These are phyloP conservation scores for Caerostris darwini DNA, from an alignment of 1,140 invertebrate species.

Conservation along the genomic window DNA sequence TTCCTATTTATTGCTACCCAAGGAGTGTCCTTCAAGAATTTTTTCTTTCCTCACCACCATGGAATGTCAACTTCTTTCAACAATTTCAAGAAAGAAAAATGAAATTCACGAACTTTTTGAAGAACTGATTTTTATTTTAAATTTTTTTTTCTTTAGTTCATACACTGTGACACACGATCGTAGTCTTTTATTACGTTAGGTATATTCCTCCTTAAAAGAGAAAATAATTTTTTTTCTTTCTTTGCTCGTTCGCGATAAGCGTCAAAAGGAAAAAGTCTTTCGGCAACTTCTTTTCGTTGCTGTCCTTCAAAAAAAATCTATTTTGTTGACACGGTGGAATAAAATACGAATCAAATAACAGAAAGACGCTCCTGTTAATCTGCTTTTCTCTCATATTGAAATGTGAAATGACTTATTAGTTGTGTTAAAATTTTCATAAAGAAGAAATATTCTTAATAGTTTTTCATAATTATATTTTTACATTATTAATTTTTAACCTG, in stretches of 20 bases:
- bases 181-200: background rate
- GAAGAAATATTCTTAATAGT: too few relatives aligned
- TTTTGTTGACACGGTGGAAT: background rate
- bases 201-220: background rate
- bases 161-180: background rate
- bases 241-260: conserved; percentile 11
- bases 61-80: conserved; percentile 25
- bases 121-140: background rate
- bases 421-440: too few relatives aligned
- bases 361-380: too few relatives aligned
- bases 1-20: background rate
- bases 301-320: background rate
- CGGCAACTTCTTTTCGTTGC: background rate
- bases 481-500: too few relatives aligned
- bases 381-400: too few relatives aligned
- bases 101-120: conserved; percentile 22
- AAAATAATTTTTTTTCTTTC: conserved; percentile 8
- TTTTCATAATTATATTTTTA: too few relatives aligned
- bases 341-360: too few relatives aligned
- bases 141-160: background rate
- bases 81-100: conserved; percentile 37
- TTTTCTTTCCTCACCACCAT: background rate
- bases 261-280: background rate
- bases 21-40: background rate
- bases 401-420: too few relatives aligned